Evolutionary conservation across 2,113 vertebrate species (phyloP).

Genomic region (Pogonocichla stellata): DNA sequence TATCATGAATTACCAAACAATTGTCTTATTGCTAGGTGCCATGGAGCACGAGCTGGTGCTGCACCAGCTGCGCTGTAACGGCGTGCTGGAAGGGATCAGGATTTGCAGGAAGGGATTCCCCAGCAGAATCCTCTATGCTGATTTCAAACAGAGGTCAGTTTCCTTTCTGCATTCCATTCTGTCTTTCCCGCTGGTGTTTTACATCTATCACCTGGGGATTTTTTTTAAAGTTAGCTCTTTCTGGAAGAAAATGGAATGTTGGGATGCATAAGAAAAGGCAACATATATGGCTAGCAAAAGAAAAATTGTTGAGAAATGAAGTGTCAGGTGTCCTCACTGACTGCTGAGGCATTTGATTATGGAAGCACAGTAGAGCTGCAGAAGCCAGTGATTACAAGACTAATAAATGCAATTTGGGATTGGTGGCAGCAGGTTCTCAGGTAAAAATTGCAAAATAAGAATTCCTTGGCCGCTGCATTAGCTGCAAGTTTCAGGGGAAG

Average conservation of each 20-base stretch:
- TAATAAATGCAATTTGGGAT: neutral
- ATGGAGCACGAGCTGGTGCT: slow-evolving; percentile 51
- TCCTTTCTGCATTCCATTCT: neutral
- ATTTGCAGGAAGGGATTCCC: slow-evolving; percentile 38
- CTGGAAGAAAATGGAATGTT: neutral
- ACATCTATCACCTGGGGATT: fast-evolving
- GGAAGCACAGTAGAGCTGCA: neutral
- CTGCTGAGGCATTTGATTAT: neutral
- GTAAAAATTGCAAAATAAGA: neutral
- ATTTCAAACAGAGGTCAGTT: slow-evolving; percentile 86
- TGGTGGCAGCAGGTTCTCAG: neutral
- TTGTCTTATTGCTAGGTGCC: slow-evolving; percentile 65
- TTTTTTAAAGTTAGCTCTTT: neutral
- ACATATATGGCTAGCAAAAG: neutral
- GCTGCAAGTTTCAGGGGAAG: neutral
- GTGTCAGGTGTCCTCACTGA: neutral
- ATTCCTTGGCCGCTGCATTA: neutral
- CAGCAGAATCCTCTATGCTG: slow-evolving; percentile 65
- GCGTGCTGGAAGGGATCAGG: slow-evolving; percentile 35
- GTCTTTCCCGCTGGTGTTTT: neutral
- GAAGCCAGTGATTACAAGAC: neutral
- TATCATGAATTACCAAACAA: neutral
- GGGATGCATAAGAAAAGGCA: neutral
- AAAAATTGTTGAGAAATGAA: neutral
- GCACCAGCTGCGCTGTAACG: slow-evolving; percentile 36